A percentile compares a stretch with the other conserved stretches of the same genome.
These are phyloP conservation scores for Desoria tigrina DNA, from an alignment of 2,888 invertebrate species.

Conservation along the genomic window DNA sequence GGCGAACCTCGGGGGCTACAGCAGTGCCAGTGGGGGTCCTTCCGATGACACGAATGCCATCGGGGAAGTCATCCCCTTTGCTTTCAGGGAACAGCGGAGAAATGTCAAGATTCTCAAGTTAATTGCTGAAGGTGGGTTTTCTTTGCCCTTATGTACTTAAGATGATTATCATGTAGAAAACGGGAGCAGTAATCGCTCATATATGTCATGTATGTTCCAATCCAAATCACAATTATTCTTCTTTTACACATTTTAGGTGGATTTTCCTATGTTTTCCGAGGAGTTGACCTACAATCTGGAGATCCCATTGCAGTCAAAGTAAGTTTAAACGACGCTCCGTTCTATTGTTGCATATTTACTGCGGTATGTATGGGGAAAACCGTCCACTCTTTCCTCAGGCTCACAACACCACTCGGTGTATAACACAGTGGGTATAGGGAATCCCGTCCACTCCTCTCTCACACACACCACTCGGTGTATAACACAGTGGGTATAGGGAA, in stretches of 20 bases:
- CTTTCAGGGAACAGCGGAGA: constrained; percentile 23
- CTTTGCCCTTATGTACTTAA: neutral
- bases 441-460: no score
- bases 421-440: no score
- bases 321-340: neutral
- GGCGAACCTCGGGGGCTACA: neutral
- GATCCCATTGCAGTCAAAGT: constrained; percentile 49
- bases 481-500: no score
- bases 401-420: no score
- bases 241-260: constrained; percentile 35
- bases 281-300: constrained; percentile 38
- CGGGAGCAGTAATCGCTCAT: neutral
- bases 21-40: constrained; percentile 14
- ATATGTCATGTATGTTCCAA: no score
- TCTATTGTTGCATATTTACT: neutral
- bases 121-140: constrained; percentile 46
- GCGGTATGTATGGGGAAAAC: no score
- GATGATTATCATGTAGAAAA: neutral
- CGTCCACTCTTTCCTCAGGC: no score
- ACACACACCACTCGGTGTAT: no score
- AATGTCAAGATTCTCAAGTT: constrained; percentile 40
- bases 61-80: constrained; percentile 42
- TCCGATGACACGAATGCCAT: constrained; percentile 22
- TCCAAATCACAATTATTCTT: neutral
- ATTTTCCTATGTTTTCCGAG: constrained; percentile 50